phyloP scores from a whole-genome alignment of 2,113 vertebrate species.

The Heliornis fulica region DNA sequence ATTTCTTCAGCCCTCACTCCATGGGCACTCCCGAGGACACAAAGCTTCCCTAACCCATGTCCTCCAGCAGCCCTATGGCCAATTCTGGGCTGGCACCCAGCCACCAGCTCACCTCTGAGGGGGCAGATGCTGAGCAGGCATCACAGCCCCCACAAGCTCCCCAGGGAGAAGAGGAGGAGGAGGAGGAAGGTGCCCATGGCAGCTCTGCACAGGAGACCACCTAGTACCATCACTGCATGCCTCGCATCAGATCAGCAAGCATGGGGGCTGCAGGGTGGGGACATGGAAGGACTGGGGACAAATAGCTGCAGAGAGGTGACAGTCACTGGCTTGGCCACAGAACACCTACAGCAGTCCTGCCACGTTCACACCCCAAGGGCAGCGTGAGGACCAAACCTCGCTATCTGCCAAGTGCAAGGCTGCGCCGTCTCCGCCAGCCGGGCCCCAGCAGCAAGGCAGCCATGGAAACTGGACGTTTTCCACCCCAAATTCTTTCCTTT shows the following conservation, averaged over 20 bases:
- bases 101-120: accelerated
- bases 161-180: not conserved
- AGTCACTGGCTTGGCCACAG: accelerated
- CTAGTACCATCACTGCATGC: not conserved
- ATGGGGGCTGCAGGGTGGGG: not conserved
- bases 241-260: not conserved
- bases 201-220: accelerated
- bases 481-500: slow-evolving; percentile 45
- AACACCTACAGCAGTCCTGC: accelerated
- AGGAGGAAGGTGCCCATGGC: not conserved
- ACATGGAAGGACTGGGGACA: accelerated
- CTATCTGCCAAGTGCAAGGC: not conserved
- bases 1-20: not conserved
- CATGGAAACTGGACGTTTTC: slow-evolving; percentile 37
- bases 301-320: accelerated
- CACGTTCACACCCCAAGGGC: not conserved
- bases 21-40: not conserved
- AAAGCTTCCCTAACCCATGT: accelerated
- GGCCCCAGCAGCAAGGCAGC: not conserved
- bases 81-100: not conserved
- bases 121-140: not conserved
- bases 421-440: not conserved
- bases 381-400: accelerated
- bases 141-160: not conserved
- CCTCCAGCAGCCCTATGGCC: not conserved